Evolutionary conservation across 2,797 vertebrate genomes (phyloP), one percentile per base, ranked within the genome.

Genomic region (Cyprinella venusta): DNA sequence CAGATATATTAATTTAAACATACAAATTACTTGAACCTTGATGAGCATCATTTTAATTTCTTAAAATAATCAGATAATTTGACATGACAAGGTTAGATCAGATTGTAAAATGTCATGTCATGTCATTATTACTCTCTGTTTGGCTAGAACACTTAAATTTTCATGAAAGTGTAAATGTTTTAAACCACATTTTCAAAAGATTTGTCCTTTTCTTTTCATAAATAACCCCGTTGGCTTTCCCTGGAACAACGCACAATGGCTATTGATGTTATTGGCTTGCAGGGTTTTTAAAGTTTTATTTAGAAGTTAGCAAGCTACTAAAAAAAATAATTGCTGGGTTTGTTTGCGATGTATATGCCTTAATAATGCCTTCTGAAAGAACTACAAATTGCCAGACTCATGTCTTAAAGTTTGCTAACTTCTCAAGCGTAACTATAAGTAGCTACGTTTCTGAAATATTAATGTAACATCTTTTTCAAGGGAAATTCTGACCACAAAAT

Each of bases 341-440:
- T 52, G 19, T 74, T 74, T 74, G 13, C 33, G 54, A 13, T 54
- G 33, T 56, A n/a, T 56, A 30, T 38, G 15, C n/a, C 54, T 26
- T 42, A 24, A 74, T 36, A 56, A 75, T 38, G 50, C 30, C 12
- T 61, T 69, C 18, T 76, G 36, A 8, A 61, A 76, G 15, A 42
- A 26, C 9, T 8, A 75, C 7, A 26, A 40, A 76, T 61, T 42
- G 33, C 50, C 72, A 75, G 19, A 56, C 36, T 61, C 4, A n/a
- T 26, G 74, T 26, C n/a, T 59, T 61, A 56, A 74, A 74, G 71
- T 56, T 75, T 75, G 19, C 10, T 6, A 75, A 26, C 74, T 61
- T 56, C 54, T 76, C 36, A 15, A 26, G 54, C 54, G 6, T 8
- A 59, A 76, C 36, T 38, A 54, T 36, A n/a, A 38, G 10, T 21